Evolutionary conservation across 2,797 vertebrate genomes (phyloP).

Genomic region (Nothura maculosa): DNA sequence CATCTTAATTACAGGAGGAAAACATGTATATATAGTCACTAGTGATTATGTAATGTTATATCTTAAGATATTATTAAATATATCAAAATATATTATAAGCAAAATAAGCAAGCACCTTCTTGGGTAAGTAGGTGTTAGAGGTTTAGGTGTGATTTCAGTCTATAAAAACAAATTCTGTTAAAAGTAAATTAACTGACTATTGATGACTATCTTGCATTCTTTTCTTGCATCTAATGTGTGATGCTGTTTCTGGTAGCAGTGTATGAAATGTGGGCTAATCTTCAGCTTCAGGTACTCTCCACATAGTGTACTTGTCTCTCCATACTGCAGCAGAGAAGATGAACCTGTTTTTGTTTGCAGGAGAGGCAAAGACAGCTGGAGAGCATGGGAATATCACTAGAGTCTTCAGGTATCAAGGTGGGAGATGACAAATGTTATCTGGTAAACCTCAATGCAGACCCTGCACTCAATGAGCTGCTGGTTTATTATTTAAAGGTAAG

Average conservation of each 20-base stretch:
- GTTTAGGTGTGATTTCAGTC: background rate
- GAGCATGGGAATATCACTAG: conserved; percentile 98
- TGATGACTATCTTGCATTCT: background rate
- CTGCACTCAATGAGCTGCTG: conserved; percentile 96
- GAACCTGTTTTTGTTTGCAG: conserved; percentile 76
- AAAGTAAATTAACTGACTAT: rapidly evolving
- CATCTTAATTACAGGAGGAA: background rate
- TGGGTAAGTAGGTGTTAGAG: background rate
- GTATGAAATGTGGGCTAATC: background rate
- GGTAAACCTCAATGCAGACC: conserved; percentile 97
- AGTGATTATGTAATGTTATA: background rate
- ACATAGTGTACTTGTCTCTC: background rate
- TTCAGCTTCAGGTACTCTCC: background rate
- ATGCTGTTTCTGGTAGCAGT: background rate
- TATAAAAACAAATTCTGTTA: background rate
- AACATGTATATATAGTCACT: background rate
- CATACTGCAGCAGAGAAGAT: background rate
- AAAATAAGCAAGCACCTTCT: background rate
- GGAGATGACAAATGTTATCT: conserved; percentile 98
- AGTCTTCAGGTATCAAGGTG: conserved; percentile 97
- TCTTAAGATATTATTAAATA: background rate
- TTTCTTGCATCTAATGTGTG: no score
- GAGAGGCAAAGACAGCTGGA: conserved; percentile 96
- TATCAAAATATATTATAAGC: no score
- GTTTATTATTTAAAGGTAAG: conserved; percentile 98